Evolutionary conservation across 2,888 invertebrate genomes (phyloP), one percentile per base, ranked within the genome.

Genomic region (Zhengitettix transpicula): DNA sequence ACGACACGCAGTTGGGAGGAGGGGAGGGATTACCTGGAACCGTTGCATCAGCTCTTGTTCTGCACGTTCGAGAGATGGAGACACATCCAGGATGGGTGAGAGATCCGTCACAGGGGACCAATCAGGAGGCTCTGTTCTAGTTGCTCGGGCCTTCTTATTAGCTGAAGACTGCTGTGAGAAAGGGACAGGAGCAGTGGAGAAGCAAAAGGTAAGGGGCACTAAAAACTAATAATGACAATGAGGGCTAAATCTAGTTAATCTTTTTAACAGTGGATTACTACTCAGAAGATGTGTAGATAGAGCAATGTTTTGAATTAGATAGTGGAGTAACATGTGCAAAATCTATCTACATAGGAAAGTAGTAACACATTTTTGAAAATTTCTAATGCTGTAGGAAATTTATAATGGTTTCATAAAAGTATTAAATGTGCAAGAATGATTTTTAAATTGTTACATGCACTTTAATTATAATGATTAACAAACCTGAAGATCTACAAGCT

Each of bases 101-200:
- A 64, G 61, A 56, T 64, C 64, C 41, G 60, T 60, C 52, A 64
- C 64, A 41, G 64, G 64, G 54, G 64, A 64, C 64, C 64, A 64
- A 52, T 61, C 62, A 40, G 60, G 62, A 47, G 64, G 42, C 59
- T 64, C 64, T n/a, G 59, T 55, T 42, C 61, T 61, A 58, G 61
- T 52, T 44, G 57, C 62, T 57, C 64, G 57, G 12, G 61, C 52
- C 63, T 64, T 64, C 62, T 61, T 63, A 58, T 42, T 54, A 47
- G 58, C 42, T 55, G 59, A 44, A 40, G 58, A 14, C 47, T 47
- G 64, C 64, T 63, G 63, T 56, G 58, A 59, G 58, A 63, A 61
- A 63, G 58, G 59, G 61, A 51, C 59, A 57, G 60, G 60, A 58
- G 57, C 58, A 57, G 47, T 47, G n/a, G 47, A 47, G 47, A 47